A percentile compares a stretch with the other conserved stretches of the same genome.
phyloP scores from a whole-genome alignment of 2,888 invertebrate genomes.

The Agonopterix heracliana region DNA sequence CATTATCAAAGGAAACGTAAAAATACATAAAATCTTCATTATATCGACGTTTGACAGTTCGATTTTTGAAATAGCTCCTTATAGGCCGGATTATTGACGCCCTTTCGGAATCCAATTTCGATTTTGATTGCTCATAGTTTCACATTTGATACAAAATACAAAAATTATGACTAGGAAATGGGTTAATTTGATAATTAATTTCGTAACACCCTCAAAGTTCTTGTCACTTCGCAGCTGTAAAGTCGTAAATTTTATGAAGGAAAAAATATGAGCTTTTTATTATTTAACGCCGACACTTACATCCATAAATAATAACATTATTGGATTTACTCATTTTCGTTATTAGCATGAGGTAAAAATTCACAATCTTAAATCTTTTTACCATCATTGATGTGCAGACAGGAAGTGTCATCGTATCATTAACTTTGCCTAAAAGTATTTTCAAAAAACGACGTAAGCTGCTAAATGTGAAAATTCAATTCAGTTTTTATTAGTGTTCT shows the following conservation, averaged over 20 bases:
- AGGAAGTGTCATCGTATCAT: too few species aligned
- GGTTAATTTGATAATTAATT: slow-evolving; percentile 13
- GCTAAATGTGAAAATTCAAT: too few species aligned
- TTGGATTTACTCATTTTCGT: background rate
- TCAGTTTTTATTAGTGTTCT: too few species aligned
- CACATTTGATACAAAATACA: background rate
- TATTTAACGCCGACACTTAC: background rate
- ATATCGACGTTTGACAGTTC: slow-evolving; percentile 62
- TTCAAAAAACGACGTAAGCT: too few species aligned
- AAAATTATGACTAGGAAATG: slow-evolving; percentile 8
- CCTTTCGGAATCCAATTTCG: slow-evolving; percentile 8
- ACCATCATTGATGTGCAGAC: too few species aligned
- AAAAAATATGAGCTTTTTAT: background rate
- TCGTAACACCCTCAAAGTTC: slow-evolving; percentile 8
- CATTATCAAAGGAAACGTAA: slow-evolving; percentile 60
- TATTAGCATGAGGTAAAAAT: too few species aligned
- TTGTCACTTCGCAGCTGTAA: slow-evolving; percentile 9
- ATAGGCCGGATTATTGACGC: slow-evolving; percentile 36
- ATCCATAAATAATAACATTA: slow-evolving; percentile 4
- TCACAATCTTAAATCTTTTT: too few species aligned
- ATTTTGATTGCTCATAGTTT: slow-evolving; percentile 2
- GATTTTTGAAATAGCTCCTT: slow-evolving; percentile 48
- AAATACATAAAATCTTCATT: slow-evolving; percentile 63
- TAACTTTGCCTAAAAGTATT: too few species aligned
- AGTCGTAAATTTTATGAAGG: slow-evolving; percentile 1